Base-by-base conservation (phyloP, 92 coral and sea anemone genomes). In the Phymanthus crucifer region DNA sequence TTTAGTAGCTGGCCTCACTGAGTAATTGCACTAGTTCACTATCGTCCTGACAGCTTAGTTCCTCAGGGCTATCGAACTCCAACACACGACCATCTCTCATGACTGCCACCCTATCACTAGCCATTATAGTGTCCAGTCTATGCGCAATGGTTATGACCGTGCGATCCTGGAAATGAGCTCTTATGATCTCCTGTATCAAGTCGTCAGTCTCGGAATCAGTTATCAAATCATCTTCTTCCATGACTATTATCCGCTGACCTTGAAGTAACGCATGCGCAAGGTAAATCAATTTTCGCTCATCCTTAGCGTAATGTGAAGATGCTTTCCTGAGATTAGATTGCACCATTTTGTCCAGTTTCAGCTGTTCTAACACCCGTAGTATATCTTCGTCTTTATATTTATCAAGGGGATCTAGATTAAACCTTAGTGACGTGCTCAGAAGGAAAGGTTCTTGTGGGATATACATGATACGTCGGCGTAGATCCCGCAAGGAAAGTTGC, bases 131-230 rank as follows among this genome's bases (percentile, higher is more conserved):
- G 32, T 66, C 86, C 74, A 82, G 80, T 66, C 86, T 73, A 45
- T 64, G 64, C 80, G 80, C 86, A 52, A 82, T 58, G 31, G 80
- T 82, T 43, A 82, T 82, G 74, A 82, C 86, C 74, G 86, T 82
- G 45, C 74, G 50, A 56, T 82, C 86, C 74, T 74, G 74, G 86
- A 82, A 74, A 65, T 43, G 80, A 52, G 71, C 66, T 36, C 43
- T 47, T 27, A 82, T 66, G 61, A 75, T 50, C 64, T 82, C 80
- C 37, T 74, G 79, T 32, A 82, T 74, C 48, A 36, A 70, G 38
- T 34, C 45, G 66, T 74, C 70, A 35, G 74, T 58, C 47, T 40
- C 38, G 23, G 37, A 35, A 47, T 82, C 86, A 46, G 58, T 13
- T 38, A 52, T 47, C 27, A 33, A 9, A 24, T 70, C 71, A n/a